Evolutionary conservation across 2,888 invertebrate species (phyloP), one percentile per base, ranked within the genome.

Genomic region (Tachina fera): DNA sequence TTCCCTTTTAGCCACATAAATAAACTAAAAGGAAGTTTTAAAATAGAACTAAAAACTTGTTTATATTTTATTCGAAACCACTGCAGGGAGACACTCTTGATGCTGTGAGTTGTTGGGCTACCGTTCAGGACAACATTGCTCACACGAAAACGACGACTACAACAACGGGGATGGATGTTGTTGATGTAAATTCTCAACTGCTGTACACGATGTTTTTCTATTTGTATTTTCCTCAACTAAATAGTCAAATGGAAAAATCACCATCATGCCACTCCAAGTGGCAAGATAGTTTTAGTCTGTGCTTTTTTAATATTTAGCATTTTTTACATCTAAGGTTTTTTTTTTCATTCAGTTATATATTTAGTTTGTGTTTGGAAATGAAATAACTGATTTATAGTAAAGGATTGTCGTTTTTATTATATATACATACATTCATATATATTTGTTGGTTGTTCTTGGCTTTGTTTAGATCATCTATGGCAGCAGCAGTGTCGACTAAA

Each of bases 341-440:
- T 5, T 31, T 6, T 31, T 31, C 31, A 71, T 79, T 79, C 47
- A 63, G 43, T 71, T 79, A 49, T 65, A 19, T 68, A 58, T 65
- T 47, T 65, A 49, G 56, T 65, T 80, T 72, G 39, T 49, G 58
- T 51, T 80, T 78, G 53, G 41, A 77, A 81, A 58, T 72, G 78
- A 78, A 60, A 78, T 83, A 74, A 78, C 83, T 78, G 83, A 83
- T 83, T 78, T 78, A 83, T 83, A 74, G 83, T 67, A 56, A 65
- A 76, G 70, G 58, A 76, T 71, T 61, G 47, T 13, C 51, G 51
- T 51, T 74, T n/a, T 60, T 14, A 2, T 61, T 61, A 9, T 41
- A 6, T 31, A 31, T 31, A 31, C 31, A 31, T 31, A 31, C 31
- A 22, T 31, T 3, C 2, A 31, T 31, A 31, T 6, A 31, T 45